phyloP scores from a whole-genome alignment of 2,888 invertebrate species.

The Cerastis rubricosa region DNA sequence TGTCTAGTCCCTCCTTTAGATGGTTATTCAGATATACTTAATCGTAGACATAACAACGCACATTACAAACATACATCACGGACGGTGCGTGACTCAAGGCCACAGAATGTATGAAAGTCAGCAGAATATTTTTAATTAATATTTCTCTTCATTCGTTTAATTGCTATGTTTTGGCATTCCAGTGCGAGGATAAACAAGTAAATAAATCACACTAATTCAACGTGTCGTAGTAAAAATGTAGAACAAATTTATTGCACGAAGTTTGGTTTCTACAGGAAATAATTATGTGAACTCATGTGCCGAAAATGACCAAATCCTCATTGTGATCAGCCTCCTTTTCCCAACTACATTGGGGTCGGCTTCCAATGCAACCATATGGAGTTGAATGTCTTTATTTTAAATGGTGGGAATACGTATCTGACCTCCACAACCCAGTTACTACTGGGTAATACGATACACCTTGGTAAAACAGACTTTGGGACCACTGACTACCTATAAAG shows the following conservation, averaged over 20 bases:
- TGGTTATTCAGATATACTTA: constrained; percentile 6
- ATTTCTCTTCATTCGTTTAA: neutral
- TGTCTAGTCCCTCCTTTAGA: neutral
- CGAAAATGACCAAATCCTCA: neutral
- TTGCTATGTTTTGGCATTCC: neutral
- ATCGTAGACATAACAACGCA: neutral
- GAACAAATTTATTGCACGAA: neutral
- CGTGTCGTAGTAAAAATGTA: neutral
- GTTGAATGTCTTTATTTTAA: neutral
- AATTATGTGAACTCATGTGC: neutral
- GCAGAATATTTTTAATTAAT: neutral
- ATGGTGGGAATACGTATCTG: neutral
- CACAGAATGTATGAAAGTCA: neutral
- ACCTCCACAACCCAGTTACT: neutral
- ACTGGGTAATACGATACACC: neutral
- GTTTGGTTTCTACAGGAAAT: neutral
- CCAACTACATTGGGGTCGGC: neutral
- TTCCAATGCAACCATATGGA: neutral
- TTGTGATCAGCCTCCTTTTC: neutral
- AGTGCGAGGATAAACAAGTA: neutral
- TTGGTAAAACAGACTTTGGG: neutral
- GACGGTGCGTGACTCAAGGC: neutral
- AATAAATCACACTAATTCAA: neutral
- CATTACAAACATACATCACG: neutral
- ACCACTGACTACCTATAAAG: neutral